Base-by-base conservation (phyloP, 2,113 vertebrate species). In the Clarias batrachus region DNA sequence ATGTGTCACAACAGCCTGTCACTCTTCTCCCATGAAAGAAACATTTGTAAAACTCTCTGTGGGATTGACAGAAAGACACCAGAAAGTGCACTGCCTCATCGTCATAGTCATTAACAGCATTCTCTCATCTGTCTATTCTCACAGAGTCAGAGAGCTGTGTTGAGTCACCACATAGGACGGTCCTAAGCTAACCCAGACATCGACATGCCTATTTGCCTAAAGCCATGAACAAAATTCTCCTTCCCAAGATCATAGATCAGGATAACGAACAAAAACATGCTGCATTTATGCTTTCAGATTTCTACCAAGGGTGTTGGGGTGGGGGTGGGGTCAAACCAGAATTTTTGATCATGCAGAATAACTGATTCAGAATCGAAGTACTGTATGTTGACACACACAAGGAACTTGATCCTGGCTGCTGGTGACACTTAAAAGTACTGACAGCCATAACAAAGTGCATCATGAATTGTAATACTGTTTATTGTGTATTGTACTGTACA, bases 1-100 rank as follows among this genome's bases (percentile, higher is more conserved):
- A 56, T 76, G 73, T 76, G 73, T 77, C 74, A 77, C 52, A 77
- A 77, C 74, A 77, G n/a, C 48, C 25, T 77, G 74, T 77, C 74
- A 77, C 48, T 77, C 7, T 77, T 76, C 73, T 74, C 19, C 37
- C 6, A 21, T 76, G 73, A 54, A 76, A 54, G 73, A 27, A 54
- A 54, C 21, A 54, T 54, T 77, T 77, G 25, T 77, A 78, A 56
- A 78, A 9, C 48, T 27, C 52, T 78, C 25, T 78, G 74, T 76
- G 23, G 73, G 41, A 52, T 17, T 25, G 56, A 78, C 74, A 78
- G n/a, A 52, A 78, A 56, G 74, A 78, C n/a, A 27, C 25, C 52
- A 56, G 74, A n/a, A 14, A 56, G 74, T 78, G 25, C n/a, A 56
- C 52, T 78, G 52, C 25, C 8, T 78, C 52, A 27, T 56, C 52